phyloP scores from a whole-genome alignment of 2,797 vertebrate species.

The Stomatorhinus walkeri region DNA sequence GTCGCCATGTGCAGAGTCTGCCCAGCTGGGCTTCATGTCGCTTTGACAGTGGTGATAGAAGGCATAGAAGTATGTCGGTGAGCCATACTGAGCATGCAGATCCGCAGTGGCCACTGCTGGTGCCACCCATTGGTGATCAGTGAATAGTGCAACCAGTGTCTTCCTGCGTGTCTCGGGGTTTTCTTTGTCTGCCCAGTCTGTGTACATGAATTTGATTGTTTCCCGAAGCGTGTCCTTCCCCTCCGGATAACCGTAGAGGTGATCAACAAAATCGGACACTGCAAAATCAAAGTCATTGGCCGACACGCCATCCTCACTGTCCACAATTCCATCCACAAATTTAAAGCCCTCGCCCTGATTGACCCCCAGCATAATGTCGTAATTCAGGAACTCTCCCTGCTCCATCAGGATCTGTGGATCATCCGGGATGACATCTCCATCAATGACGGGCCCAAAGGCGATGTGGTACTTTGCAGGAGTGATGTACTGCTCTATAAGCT shows the following conservation, averaged over 20 bases:
- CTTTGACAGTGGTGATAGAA: conserved; percentile 97
- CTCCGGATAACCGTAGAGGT: conserved; percentile 88
- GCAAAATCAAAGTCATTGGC: conserved; percentile 91
- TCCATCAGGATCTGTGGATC: conserved; percentile 99
- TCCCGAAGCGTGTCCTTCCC: conserved; percentile 84
- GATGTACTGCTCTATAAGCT: conserved; percentile 84
- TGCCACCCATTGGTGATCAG: conserved; percentile 97
- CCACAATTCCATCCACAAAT: conserved; percentile 88
- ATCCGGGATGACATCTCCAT: conserved; percentile 93
- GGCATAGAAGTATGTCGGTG: conserved; percentile 95
- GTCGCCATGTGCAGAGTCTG: conserved; percentile 93
- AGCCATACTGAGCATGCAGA: conserved; percentile 94
- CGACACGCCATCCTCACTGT: conserved; percentile 84
- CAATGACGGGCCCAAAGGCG: conserved; percentile 92
- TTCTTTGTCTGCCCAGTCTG: conserved; percentile 93
- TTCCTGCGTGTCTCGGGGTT: conserved; percentile 84
- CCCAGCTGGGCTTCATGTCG: conserved; percentile 89
- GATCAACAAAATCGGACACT: conserved; percentile 90
- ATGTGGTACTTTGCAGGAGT: conserved; percentile 92
- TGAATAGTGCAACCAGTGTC: conserved; percentile 87
- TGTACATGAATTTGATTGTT: conserved; percentile 99
- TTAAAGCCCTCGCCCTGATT: conserved; percentile 93
- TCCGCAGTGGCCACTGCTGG: conserved; percentile 92
- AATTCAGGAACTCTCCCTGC: conserved; percentile 97
- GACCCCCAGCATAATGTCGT: conserved; percentile 95